Evolutionary conservation across 2,113 vertebrate genomes (phyloP).

Genomic region (Callipepla californica): DNA sequence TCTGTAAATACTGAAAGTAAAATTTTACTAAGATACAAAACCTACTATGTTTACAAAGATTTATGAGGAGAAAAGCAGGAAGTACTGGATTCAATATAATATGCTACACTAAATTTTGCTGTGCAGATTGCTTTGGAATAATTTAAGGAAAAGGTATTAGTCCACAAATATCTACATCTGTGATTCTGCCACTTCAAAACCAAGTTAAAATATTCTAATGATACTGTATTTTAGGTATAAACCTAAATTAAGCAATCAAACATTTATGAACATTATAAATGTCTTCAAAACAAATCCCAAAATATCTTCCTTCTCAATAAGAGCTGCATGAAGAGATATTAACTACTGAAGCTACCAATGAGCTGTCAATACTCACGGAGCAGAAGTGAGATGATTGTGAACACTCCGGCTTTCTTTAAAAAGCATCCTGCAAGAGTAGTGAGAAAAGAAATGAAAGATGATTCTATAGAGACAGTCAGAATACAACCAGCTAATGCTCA

Average conservation of each 20-base stretch:
- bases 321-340: not conserved
- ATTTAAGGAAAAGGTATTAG: not conserved
- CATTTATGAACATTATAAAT: not conserved
- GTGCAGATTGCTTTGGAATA: not conserved
- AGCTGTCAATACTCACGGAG: conserved; percentile 87
- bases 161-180: not conserved
- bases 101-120: not conserved
- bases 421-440: conserved; percentile 86
- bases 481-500: not conserved
- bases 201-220: not conserved
- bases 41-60: not conserved
- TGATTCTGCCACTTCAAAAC: not conserved
- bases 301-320: not conserved
- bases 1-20: not conserved
- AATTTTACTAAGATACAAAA: not conserved
- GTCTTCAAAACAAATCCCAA: not conserved
- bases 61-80: not conserved
- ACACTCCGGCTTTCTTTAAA: conserved; percentile 96
- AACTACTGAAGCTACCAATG: not conserved
- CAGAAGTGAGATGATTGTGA: conserved; percentile 95
- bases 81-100: not conserved
- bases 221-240: too few species aligned
- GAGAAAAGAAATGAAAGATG: not conserved
- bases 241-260: not conserved
- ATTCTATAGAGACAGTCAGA: not conserved